A percentile compares a stretch with the other conserved stretches of the same genome.
phyloP scores from a whole-genome alignment of 2,113 vertebrate species.

The Morone chrysops region DNA sequence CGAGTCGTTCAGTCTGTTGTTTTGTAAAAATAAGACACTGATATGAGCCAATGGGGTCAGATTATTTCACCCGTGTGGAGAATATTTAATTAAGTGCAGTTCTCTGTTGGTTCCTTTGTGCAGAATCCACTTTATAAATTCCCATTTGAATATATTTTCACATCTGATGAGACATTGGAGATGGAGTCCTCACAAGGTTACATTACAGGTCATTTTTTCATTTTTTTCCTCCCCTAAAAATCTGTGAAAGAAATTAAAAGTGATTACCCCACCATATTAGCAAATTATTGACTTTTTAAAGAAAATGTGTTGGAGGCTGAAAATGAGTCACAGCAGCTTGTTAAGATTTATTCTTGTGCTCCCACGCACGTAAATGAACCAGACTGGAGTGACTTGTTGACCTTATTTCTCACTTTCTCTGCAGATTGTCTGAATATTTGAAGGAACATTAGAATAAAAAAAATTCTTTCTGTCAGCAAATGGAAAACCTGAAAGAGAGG shows the following conservation, averaged over 20 bases:
- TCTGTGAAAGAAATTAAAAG: background rate
- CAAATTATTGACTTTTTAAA: background rate
- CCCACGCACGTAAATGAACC: background rate
- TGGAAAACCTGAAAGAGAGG: background rate
- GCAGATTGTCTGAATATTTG: background rate
- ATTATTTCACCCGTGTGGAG: background rate
- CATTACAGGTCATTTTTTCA: background rate
- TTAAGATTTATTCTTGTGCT: background rate
- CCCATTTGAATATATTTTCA: background rate
- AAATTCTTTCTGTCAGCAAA: background rate
- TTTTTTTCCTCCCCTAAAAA: background rate
- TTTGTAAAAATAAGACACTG: background rate
- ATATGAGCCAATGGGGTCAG: background rate
- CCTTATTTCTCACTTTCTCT: background rate
- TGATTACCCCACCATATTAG: too few species aligned
- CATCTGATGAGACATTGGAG: background rate
- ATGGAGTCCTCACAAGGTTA: background rate
- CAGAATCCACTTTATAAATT: background rate
- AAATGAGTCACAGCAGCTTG: background rate
- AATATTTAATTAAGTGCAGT: background rate
- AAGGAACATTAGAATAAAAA: background rate
- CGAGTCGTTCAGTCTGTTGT: background rate
- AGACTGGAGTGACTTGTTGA: background rate
- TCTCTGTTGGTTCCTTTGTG: background rate
- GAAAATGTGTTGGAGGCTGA: background rate